Evolutionary conservation across 2,888 invertebrate genomes (phyloP).

Genomic region (Dolichomitus sp.): DNA sequence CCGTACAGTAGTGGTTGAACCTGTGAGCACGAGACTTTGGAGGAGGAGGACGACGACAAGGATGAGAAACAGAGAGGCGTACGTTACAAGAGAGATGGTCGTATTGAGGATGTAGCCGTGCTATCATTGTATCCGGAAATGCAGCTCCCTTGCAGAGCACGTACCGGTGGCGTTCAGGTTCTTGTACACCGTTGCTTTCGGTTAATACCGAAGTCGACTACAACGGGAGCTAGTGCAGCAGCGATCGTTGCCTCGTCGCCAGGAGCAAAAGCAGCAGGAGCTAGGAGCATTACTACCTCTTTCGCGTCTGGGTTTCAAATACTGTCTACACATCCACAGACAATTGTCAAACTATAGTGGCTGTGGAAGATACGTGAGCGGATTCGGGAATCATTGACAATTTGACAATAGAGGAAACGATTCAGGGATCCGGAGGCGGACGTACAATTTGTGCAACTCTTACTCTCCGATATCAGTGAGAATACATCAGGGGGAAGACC

Average conservation of each 20-base stretch:
- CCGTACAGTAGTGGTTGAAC: constrained; percentile 1
- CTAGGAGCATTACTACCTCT: constrained; percentile 47
- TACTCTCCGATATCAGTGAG: constrained; percentile 9
- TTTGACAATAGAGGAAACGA: constrained; percentile 47
- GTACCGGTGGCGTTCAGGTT: constrained; percentile 51
- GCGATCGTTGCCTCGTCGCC: background rate
- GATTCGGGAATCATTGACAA: constrained; percentile 54
- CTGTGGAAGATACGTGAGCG: constrained; percentile 47
- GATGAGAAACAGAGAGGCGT: background rate
- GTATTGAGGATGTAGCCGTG: constrained; percentile 17
- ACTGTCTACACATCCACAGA: background rate
- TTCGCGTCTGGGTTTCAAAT: constrained; percentile 59
- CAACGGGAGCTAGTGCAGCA: background rate
- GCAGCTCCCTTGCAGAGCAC: constrained; percentile 68
- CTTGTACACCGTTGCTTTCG: constrained; percentile 44
- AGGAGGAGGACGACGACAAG: background rate
- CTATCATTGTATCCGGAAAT: constrained; percentile 63
- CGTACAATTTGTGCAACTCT: constrained; percentile 10
- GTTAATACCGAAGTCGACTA: constrained; percentile 48
- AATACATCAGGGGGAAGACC: background rate
- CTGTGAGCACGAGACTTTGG: constrained; percentile 26
- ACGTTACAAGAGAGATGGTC: background rate
- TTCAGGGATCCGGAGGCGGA: constrained; percentile 10
- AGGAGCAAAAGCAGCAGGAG: too few species aligned
- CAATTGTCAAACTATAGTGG: constrained; percentile 28